Conservation (phyloP, 2,113 vertebrate species). For the Leuciscus idus region DNA sequence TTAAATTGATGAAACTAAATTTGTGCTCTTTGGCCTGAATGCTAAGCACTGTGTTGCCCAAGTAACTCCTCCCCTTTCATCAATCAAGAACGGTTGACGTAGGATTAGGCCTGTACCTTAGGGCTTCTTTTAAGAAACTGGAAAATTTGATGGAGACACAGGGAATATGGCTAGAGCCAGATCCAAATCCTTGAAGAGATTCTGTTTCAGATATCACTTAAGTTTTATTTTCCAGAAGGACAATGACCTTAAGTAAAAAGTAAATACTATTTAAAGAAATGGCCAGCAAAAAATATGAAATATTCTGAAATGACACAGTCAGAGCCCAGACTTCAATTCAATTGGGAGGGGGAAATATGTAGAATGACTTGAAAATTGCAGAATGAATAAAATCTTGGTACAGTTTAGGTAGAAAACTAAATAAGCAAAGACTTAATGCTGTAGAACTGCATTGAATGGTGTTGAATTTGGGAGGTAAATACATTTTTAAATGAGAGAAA, state of each 20-base stretch:
- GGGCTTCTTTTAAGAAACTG: not conserved
- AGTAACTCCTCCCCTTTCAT: not conserved
- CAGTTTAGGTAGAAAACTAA: too few relatives aligned
- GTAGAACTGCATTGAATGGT: too few relatives aligned
- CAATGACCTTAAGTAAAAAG: not conserved
- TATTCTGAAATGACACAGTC: not conserved
- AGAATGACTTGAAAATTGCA: too few relatives aligned
- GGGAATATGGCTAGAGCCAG: not conserved
- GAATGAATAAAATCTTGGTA: too few relatives aligned
- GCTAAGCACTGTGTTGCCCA: not conserved
- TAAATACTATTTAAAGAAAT: not conserved
- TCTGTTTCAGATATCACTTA: not conserved
- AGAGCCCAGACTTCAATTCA: not conserved
- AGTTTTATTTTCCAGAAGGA: not conserved
- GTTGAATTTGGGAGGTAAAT: too few relatives aligned
- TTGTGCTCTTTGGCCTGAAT: not conserved
- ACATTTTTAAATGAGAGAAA: too few relatives aligned
- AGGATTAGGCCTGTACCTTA: not conserved
- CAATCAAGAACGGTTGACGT: not conserved
- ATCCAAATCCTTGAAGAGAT: slow-evolving; percentile 5
- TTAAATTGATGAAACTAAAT: slow-evolving; percentile 14
- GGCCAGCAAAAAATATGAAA: not conserved
- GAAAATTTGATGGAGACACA: not conserved
- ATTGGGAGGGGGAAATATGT: too few relatives aligned
- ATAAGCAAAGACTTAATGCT: too few relatives aligned